Evolutionary conservation across 1,140 invertebrate species (phyloP), one percentile per base, ranked within the genome.

Genomic region (Philaenus spumarius): DNA sequence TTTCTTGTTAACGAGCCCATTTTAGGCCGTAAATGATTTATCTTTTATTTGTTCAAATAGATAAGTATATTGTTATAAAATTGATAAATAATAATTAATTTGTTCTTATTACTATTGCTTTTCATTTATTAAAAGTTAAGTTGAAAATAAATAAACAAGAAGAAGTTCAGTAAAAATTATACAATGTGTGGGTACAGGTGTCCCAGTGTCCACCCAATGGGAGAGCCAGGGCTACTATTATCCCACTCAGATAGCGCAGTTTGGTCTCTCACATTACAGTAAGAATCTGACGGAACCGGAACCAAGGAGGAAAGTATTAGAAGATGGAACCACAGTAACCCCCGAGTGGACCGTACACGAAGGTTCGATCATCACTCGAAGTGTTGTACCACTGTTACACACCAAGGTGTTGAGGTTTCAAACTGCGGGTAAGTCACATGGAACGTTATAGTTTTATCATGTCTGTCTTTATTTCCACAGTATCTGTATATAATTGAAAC

Each of bases 181-280:
- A n/a, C n/a, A n/a, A n/a, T n/a, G n/a, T n/a, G n/a, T 11, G 17
- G 12, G 42, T 68, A 2, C 64, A 82, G 80, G 91, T 56, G 93
- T 97, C 7, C 93, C 95, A 0, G 84, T 98, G 35, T 95, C 93
- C 1, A 95, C 86, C 0, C 95, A 98, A 69, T 98, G 95, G 95
- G 89, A 93, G 60, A 87, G 85, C 20, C 80, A 83, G 45, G 95
- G 94, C 0, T 97, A 98, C 73, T 95, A 87, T 72, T 99, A 99
- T 77, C 95, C 96, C 0, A 98, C 96, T 1, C 97, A 99, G 79
- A 97, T 99, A 62, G 94, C 95, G 3, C 97, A 99, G 72, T 99
- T 94, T 73, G 97, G 93, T 0, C 73, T 99, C 34, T 91, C 94
- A 22, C 97, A 99, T 75, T 98, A 95, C 74, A 96, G 93, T 71